Conservation (phyloP, 2,888 invertebrate species). For the Brachylomia viminalis region DNA sequence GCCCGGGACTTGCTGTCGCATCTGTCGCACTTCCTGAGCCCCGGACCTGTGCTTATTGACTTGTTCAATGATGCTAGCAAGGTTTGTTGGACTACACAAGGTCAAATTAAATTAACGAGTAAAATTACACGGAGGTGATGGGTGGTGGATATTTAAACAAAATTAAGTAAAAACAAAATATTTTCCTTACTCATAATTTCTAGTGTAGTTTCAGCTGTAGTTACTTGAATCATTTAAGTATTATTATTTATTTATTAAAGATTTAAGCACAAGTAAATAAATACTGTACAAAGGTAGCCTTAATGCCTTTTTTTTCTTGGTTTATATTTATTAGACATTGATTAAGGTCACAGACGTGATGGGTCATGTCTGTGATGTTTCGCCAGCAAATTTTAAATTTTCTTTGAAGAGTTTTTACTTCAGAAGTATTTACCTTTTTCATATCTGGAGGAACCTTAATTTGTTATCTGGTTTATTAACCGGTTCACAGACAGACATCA, state of each 20-base stretch:
- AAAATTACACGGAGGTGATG: background rate
- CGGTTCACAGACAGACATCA: background rate
- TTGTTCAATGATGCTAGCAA: slow-evolving; percentile 96
- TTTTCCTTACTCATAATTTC: no score
- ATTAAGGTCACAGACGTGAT: no score
- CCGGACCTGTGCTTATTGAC: slow-evolving; percentile 95
- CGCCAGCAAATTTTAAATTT: background rate
- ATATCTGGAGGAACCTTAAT: background rate
- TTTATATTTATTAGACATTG: background rate
- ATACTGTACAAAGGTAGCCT: no score
- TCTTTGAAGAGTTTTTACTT: background rate
- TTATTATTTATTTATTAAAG: no score
- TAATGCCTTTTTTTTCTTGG: background rate
- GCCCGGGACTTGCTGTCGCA: slow-evolving; percentile 98
- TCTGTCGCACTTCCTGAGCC: slow-evolving; percentile 96
- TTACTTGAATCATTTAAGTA: no score
- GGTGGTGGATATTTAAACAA: background rate
- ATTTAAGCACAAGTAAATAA: no score
- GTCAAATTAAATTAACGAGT: background rate
- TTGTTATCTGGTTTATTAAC: background rate
- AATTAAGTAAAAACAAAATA: background rate
- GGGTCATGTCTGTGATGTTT: background rate
- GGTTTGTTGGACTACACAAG: slow-evolving; percentile 82
- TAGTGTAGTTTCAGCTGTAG: no score
- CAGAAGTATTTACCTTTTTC: background rate